phyloP scores from a whole-genome alignment of 1,140 invertebrate species.

The Caerostris extrusa region DNA sequence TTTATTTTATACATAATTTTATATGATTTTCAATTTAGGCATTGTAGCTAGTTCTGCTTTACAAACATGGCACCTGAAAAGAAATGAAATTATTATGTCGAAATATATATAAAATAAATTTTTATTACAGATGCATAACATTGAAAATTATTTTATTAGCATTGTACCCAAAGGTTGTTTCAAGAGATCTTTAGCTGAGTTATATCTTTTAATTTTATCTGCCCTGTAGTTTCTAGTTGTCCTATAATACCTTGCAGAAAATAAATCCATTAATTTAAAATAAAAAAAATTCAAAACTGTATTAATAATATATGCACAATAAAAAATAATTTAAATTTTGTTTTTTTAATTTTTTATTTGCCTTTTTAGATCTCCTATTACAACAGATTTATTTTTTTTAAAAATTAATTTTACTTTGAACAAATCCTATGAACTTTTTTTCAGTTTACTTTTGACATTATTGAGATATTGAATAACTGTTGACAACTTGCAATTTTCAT shows the following conservation, averaged over 20 bases:
- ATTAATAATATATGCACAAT: neutral
- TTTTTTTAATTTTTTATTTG: too few relatives aligned
- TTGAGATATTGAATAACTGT: too few relatives aligned
- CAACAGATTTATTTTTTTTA: too few relatives aligned
- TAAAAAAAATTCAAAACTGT: constrained; percentile 1
- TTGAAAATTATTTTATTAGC: neutral
- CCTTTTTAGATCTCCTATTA: too few relatives aligned
- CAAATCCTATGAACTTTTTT: too few relatives aligned
- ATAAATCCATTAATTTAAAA: constrained; percentile 77
- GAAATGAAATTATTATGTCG: neutral
- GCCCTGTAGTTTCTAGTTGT: constrained; percentile 84
- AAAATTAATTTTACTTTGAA: too few relatives aligned
- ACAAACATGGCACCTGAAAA: constrained; percentile 88
- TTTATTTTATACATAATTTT: constrained; percentile 75
- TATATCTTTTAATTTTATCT: constrained; percentile 82
- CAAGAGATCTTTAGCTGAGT: constrained; percentile 84
- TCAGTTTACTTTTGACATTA: too few relatives aligned
- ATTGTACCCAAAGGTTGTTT: constrained; percentile 81
- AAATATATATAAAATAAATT: neutral
- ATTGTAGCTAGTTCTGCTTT: constrained; percentile 86
- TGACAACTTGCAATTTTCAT: too few relatives aligned
- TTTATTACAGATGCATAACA: neutral
- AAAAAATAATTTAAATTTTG: too few relatives aligned
- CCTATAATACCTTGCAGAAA: constrained; percentile 85
- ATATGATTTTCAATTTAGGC: constrained; percentile 89